Percentiles rank a stretch among this genome's conserved stretches.
phyloP scores from a whole-genome alignment of 2,888 invertebrate genomes.

The Apamea epomidion region DNA sequence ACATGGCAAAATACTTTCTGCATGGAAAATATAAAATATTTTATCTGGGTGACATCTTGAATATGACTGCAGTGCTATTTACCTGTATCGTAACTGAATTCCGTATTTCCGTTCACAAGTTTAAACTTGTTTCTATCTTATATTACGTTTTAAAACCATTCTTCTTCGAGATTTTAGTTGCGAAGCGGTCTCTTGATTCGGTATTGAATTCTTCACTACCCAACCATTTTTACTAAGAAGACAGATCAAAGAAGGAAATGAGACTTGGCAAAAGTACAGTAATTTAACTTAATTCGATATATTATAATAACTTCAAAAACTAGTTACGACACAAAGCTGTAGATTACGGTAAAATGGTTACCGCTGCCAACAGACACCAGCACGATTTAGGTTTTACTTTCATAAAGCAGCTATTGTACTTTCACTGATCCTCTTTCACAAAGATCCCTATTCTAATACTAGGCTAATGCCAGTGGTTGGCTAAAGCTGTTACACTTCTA shows the following conservation, averaged over 20 bases:
- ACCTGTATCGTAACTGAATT: slow-evolving; percentile 13
- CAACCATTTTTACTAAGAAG: slow-evolving; percentile 1
- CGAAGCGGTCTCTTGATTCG: slow-evolving; percentile 30
- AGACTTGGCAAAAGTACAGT: neutral
- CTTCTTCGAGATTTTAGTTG: slow-evolving; percentile 33
- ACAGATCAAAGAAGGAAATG: neutral
- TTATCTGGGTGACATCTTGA: neutral
- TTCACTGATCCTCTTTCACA: too few relatives aligned
- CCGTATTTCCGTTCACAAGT: slow-evolving; percentile 29
- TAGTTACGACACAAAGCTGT: neutral
- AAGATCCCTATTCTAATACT: too few relatives aligned
- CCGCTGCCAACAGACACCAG: neutral
- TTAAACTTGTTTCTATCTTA: slow-evolving; percentile 35
- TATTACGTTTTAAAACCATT: slow-evolving; percentile 44
- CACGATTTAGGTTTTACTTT: neutral
- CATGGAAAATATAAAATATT: neutral
- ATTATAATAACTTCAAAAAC: neutral
- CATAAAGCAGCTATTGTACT: neutral
- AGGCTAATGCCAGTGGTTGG: too few relatives aligned
- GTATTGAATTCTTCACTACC: slow-evolving; percentile 39
- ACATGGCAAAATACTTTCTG: neutral
- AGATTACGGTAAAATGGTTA: neutral
- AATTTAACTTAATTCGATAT: neutral
- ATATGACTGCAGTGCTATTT: slow-evolving; percentile 13
- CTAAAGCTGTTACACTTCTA: too few relatives aligned